Evolutionary conservation across 2,797 vertebrate species (phyloP).

Genomic region (Iguana delicatissima): DNA sequence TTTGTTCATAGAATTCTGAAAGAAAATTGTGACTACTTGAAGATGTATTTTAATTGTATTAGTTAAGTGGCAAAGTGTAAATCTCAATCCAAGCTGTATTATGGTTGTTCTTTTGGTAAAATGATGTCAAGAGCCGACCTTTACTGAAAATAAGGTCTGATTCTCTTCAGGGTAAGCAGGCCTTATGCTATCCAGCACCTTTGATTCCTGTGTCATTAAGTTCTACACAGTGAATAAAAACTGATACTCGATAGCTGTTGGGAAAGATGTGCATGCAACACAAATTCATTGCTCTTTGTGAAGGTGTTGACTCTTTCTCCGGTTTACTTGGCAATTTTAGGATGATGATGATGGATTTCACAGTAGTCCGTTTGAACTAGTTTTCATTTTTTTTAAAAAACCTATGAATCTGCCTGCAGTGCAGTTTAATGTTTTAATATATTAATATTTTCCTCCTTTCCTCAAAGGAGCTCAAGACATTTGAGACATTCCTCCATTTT

Average conservation of each 20-base stretch:
- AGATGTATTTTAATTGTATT: not conserved
- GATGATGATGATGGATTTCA: no score
- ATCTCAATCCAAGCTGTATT: no score
- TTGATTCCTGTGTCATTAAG: not conserved
- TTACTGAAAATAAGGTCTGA: no score
- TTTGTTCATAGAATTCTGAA: not conserved
- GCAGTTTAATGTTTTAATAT: not conserved
- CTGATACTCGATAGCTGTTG: not conserved
- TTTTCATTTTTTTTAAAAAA: not conserved
- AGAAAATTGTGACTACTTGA: no score
- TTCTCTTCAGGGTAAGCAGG: not conserved
- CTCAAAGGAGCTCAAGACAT: not conserved
- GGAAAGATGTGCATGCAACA: conserved; percentile 27
- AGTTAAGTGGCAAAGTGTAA: not conserved
- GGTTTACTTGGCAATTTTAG: no score
- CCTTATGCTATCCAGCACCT: not conserved
- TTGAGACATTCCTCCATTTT: not conserved
- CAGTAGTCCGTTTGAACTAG: no score
- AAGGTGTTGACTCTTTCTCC: not conserved
- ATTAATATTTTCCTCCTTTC: not conserved
- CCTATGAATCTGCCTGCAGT: not conserved
- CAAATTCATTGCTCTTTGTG: not conserved
- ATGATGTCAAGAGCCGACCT: no score
- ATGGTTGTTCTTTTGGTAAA: no score
- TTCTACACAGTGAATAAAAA: not conserved